phyloP scores from a whole-genome alignment of 2,113 vertebrate genomes.

The Laterallus jamaicensis region DNA sequence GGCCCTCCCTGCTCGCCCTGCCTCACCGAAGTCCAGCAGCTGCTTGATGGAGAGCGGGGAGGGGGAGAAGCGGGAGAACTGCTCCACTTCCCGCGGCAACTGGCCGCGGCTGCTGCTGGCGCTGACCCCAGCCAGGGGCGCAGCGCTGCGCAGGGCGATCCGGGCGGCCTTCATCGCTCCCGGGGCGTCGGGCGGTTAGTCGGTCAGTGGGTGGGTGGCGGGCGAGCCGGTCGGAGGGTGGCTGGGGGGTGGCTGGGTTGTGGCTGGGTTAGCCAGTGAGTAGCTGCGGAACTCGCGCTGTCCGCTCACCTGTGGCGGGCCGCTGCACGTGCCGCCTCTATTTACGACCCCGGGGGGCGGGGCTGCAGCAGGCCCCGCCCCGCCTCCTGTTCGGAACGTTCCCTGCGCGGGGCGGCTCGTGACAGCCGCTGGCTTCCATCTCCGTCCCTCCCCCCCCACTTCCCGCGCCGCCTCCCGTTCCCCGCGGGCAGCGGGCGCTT shows the following conservation, averaged over 20 bases:
- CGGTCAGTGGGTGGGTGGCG: too few relatives aligned
- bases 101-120: slow-evolving; percentile 44
- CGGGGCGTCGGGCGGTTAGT: too few relatives aligned
- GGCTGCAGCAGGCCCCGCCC: background rate
- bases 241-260: too few relatives aligned
- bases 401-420: background rate
- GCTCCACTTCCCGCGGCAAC: slow-evolving; percentile 80
- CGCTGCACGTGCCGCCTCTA: background rate
- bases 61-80: slow-evolving; percentile 89
- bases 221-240: too few relatives aligned
- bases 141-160: slow-evolving; percentile 81
- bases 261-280: too few relatives aligned
- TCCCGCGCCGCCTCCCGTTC: too few relatives aligned
- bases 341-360: background rate
- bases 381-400: background rate
- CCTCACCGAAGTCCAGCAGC: slow-evolving; percentile 93
- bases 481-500: background rate
- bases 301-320: rapidly evolving
- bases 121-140: slow-evolving; percentile 51
- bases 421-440: background rate
- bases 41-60: slow-evolving; percentile 97
- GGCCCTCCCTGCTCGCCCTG: background rate
- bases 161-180: slow-evolving; percentile 88
- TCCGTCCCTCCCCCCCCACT: too few relatives aligned
- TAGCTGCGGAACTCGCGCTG: rapidly evolving